Percentiles rank a stretch among this genome's conserved stretches.
phyloP scores from a whole-genome alignment of 2,113 vertebrate genomes.

The Phalacrocorax pelagicus region DNA sequence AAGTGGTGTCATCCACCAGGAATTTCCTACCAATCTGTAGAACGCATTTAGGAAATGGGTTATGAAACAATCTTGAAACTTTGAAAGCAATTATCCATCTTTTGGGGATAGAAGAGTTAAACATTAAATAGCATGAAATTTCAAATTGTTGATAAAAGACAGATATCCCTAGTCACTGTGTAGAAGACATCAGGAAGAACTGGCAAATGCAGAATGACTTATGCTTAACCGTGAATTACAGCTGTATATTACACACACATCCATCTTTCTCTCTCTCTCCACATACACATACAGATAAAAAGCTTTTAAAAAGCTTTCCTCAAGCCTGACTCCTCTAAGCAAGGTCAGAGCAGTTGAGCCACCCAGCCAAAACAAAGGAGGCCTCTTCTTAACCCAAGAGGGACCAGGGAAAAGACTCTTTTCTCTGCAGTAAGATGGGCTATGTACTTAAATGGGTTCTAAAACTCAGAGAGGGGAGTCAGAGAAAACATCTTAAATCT shows the following conservation, averaged over 20 bases:
- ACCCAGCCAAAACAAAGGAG: neutral
- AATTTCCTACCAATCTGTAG: neutral
- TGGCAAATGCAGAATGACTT: neutral
- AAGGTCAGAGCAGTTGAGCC: neutral
- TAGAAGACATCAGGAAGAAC: neutral
- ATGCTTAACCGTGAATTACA: neutral
- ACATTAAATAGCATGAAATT: neutral
- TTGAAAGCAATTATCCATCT: neutral
- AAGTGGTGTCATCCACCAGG: neutral
- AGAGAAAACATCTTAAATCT: neutral
- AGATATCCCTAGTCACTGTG: neutral
- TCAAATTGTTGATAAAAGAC: neutral
- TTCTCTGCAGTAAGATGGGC: neutral
- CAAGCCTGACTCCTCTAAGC: neutral
- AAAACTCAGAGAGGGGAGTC: neutral
- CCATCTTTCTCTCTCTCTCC: neutral
- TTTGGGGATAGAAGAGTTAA: neutral
- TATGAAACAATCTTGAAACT: neutral
- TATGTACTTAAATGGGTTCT: neutral
- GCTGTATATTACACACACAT: neutral
- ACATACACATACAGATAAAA: neutral
- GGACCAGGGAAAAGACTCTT: neutral
- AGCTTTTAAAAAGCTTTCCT: neutral
- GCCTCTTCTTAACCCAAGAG: neutral
- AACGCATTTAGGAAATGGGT: neutral